phyloP scores from a whole-genome alignment of 1,140 invertebrate species.

The Diorhabda elongata region DNA sequence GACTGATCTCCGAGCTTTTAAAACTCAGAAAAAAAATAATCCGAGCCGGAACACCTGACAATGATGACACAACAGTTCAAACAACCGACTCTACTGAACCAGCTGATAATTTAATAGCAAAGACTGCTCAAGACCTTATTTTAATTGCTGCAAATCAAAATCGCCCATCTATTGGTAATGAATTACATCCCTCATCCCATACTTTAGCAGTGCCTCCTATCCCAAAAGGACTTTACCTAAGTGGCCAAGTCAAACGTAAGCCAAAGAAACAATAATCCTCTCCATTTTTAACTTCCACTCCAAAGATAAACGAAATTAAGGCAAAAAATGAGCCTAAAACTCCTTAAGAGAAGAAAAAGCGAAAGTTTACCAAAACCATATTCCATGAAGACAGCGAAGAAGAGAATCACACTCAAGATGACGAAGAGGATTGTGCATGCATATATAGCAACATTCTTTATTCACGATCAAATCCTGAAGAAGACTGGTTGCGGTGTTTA shows the following conservation, averaged over 20 bases:
- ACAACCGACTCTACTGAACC: no score
- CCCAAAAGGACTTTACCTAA: neutral
- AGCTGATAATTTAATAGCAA: no score
- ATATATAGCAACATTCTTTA: neutral
- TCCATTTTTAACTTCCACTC: neutral
- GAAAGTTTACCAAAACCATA: neutral
- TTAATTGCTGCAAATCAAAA: neutral
- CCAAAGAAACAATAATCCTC: neutral
- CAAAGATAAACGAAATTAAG: constrained; percentile 4
- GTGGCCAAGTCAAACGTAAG: neutral
- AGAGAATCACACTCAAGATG: neutral
- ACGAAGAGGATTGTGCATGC: constrained; percentile 4
- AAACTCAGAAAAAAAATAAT: no score
- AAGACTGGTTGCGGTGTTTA: neutral
- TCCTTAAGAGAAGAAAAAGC: neutral
- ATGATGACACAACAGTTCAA: neutral
- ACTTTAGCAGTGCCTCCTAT: neutral
- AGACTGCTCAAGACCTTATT: no score
- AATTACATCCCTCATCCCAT: neutral
- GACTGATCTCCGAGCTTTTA: no score
- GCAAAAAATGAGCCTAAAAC: constrained; percentile 1
- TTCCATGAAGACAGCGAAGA: neutral
- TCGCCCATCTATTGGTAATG: neutral
- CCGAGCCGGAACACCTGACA: neutral
- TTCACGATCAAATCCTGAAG: neutral